Base-by-base conservation (phyloP, 1,140 invertebrate species). In the Seison nebaliae region DNA sequence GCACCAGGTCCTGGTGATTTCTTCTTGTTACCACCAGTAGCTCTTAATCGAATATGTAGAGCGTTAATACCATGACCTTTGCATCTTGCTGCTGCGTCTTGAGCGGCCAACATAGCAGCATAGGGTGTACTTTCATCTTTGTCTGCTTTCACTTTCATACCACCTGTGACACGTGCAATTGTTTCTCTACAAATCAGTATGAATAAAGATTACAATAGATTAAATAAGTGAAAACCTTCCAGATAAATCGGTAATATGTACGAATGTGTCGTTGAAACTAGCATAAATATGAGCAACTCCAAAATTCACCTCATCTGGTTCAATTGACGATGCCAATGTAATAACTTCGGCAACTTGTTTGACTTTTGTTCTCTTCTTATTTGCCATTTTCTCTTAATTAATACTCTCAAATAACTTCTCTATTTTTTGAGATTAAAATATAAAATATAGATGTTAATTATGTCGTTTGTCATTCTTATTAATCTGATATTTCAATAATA, bases 61-160 rank as follows among this genome's bases (percentile, higher is more conserved):
- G 91, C 88, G 44, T 76, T 94, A 49, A 96, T 93, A 21, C 86
- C 86, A 34, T 96, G 45, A 38, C 69, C 64, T 65, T 93, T 94
- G 62, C 88, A 96, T 53, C 84, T 88, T 59, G 96, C 91, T 53
- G 88, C 83, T 40, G 96, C 91, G 69, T 98, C 91, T 73, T 96
- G 88, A 46, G 88, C 86, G 54, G 91, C 91, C 65, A 98, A 86
- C 88, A 98, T 96, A 72, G 88, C 88, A 55, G 88, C 91, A 53
- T 98, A 98, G 11, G 91, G 91, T 19, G 86, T 94, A 48, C 86
- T 79, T 64, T 98, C 91, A 65, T 98, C 91, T 68, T 91, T 72
- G 65, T 98, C 91, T 51, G 88, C 88, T 62, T 96, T 98, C 0
- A 98, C 91, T 66, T 96, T 96, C 91, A 98, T 98, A 42, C 91